Base-by-base conservation (phyloP, 2,113 vertebrate species). In the Clarias gariepinus region DNA sequence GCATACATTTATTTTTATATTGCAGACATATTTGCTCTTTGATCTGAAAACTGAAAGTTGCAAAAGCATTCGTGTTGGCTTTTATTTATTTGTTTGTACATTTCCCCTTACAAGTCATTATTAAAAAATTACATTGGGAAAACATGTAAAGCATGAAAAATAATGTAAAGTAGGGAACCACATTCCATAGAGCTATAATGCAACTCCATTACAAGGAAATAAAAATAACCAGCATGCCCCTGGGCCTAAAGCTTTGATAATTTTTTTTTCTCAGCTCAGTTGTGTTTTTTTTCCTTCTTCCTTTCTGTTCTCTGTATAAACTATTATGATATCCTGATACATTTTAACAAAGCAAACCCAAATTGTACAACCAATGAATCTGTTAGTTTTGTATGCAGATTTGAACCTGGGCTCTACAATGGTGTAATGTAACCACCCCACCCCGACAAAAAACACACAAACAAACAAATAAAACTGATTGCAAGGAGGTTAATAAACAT, bases 231-330 rank as follows among this genome's bases (percentile, higher is more conserved):
- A 61, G 25, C 66, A 74, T 85, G 57, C 92, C 90, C 89, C 47
- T 85, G 92, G 84, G 92, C 74, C 60, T 81, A 57, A 82, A 71
- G 61, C 90, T 91, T 91, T 92, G 90, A 92, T 91, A 91, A 87
- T 89, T 81, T 90, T 89, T 88, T 80, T 60, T 63, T 21, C 21
- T 63, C 33, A 47, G 78, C 88, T 87, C 83, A 76, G 86, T 89
- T 85, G 74, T 83, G 85, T 69, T 28, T 5, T 23, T 36, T 73
- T 28, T n/a, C 11, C 47, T 78, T 18, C 86, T 86, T 85, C 63
- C 81, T 79, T 86, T 84, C 85, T 66, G 87, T 68, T 86, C 85
- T 83, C 19, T 53, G 63, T 88, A 89, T 84, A 82, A 89, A 89
- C 83, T 82, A 85, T 83, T 89, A 87, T 83, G 76, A 89, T 89